A percentile compares a stretch with the other conserved stretches of the same genome.
Evolutionary conservation across 2,797 vertebrate species (phyloP).

Genomic region (Spheniscus humboldti): DNA sequence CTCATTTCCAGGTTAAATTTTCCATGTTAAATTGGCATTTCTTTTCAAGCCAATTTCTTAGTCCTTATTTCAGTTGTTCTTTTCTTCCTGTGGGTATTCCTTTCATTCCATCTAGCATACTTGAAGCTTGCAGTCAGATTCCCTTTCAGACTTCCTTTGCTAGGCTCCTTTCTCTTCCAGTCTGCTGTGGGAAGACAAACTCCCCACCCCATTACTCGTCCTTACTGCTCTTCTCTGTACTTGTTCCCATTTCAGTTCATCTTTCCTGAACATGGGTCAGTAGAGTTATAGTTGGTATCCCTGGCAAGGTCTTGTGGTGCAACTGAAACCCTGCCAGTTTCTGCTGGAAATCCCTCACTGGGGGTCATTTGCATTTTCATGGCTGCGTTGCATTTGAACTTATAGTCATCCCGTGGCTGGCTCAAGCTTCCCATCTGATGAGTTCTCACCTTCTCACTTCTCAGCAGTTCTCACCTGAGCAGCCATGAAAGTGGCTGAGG

Average conservation of each 20-base stretch:
- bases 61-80: constrained; percentile 19
- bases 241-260: constrained; percentile 23
- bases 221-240: neutral
- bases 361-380: neutral
- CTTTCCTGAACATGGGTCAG: neutral
- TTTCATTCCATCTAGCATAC: neutral
- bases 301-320: neutral
- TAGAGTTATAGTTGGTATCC: neutral
- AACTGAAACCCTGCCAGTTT: neutral
- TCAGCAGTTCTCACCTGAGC: neutral
- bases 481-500: neutral
- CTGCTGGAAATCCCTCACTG: neutral
- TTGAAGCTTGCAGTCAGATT: constrained; percentile 18
- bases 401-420: neutral
- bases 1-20: constrained; percentile 41
- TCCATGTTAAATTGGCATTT: constrained; percentile 28
- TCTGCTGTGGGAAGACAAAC: neutral
- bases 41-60: constrained; percentile 11
- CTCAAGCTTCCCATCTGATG: neutral
- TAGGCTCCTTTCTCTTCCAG: neutral
- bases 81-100: neutral
- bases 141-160: neutral
- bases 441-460: neutral
- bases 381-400: neutral
- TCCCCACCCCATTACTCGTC: neutral